phyloP scores from a whole-genome alignment of 2,888 invertebrate species.

The Rapana venosa region DNA sequence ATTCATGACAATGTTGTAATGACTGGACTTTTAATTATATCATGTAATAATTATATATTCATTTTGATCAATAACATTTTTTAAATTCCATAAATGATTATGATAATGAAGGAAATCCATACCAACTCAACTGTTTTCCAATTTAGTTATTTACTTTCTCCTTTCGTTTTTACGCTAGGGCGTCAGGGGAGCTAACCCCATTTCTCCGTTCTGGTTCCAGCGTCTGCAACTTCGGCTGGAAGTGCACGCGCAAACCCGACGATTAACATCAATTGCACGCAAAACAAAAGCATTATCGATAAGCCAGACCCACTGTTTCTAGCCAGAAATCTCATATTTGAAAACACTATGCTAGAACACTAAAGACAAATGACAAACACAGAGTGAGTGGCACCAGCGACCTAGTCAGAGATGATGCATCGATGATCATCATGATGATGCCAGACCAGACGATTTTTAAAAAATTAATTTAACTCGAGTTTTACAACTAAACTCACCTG shows the following conservation, averaged over 20 bases:
- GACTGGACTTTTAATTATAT: too few relatives aligned
- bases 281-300: neutral
- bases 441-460: slow-evolving; percentile 31
- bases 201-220: neutral
- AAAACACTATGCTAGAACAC: neutral
- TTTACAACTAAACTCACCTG: slow-evolving; percentile 58
- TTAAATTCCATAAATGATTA: too few relatives aligned
- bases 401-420: slow-evolving; percentile 16
- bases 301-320: neutral
- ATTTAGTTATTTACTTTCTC: neutral
- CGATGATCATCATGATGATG: slow-evolving; percentile 8
- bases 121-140: neutral
- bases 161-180: neutral
- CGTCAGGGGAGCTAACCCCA: slow-evolving; percentile 18
- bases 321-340: neutral
- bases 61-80: too few relatives aligned
- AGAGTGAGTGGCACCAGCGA: slow-evolving; percentile 33
- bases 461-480: neutral
- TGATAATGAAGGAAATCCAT: too few relatives aligned
- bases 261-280: neutral
- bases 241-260: neutral
- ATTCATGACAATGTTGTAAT: too few relatives aligned
- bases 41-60: too few relatives aligned
- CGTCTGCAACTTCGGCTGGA: neutral
- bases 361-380: slow-evolving; percentile 7